Conservation (phyloP, 1,140 invertebrate species). For the Limonius californicus region DNA sequence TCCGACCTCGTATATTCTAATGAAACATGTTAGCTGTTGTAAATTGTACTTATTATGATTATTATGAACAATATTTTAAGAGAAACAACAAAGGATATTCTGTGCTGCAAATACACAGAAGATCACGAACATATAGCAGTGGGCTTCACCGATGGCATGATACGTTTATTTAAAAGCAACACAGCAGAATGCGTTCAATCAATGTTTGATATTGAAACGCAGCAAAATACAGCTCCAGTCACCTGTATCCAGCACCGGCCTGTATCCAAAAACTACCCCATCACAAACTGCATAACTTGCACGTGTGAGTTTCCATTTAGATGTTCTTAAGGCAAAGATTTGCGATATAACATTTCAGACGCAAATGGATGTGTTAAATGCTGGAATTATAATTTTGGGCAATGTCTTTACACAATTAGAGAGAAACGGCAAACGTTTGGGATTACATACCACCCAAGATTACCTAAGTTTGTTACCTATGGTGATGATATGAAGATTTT, state of each 20-base stretch:
- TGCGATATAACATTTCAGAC: too few relatives aligned
- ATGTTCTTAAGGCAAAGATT: too few relatives aligned
- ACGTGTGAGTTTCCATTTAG: conserved; percentile 59
- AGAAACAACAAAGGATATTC: conserved; percentile 51
- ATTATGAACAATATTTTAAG: conserved; percentile 45
- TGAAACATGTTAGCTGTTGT: too few relatives aligned
- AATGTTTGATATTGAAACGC: conserved; percentile 53
- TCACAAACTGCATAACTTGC: conserved; percentile 52
- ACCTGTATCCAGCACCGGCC: conserved; percentile 58
- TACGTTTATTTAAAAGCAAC: conserved; percentile 51
- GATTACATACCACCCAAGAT: conserved; percentile 54
- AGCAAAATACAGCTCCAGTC: conserved; percentile 51
- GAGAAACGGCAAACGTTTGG: conserved; percentile 60
- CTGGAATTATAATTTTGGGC: conserved; percentile 59
- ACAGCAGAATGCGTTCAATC: conserved; percentile 46
- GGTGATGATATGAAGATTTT: conserved; percentile 59
- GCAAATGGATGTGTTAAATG: conserved; percentile 59
- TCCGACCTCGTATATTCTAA: too few relatives aligned
- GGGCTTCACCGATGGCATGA: conserved; percentile 54
- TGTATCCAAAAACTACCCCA: conserved; percentile 53
- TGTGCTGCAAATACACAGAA: conserved; percentile 59
- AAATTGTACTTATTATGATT: too few relatives aligned
- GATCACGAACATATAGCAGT: conserved; percentile 53
- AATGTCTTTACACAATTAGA: conserved; percentile 58
- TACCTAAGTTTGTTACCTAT: conserved; percentile 58